Base-by-base conservation (phyloP, 2,888 invertebrate genomes). In the Elmis aenea region DNA sequence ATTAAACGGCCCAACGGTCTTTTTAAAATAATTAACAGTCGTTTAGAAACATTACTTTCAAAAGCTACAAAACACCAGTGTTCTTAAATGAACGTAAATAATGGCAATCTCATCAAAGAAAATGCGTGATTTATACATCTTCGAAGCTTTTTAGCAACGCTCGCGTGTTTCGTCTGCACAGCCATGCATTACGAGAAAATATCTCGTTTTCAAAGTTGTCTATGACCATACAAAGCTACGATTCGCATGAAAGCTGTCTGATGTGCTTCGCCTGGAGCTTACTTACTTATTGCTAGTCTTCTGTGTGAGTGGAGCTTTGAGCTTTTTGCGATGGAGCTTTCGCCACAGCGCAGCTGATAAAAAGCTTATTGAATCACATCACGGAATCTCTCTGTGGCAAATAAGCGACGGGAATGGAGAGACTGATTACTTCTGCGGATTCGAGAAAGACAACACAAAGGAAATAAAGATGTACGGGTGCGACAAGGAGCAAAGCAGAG, bases 281-380 rank as follows among this genome's bases (percentile, higher is more conserved):
- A 58, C 58, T 60, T 61, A 59, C 60, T 61, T 61, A 58, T 54
- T 59, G 57, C 56, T 55, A 45, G 51, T 49, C 48, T 47, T 46
- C 46, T 43, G 46, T 40, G 45, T 41, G 46, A 41, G 46, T 42
- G 39, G 45, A 48, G 48, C 50, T 48, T 45, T 41, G 48, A 48
- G 52, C 53, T 51, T 53, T 54, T 55, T 57, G 54, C 53, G 46
- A 45, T 42, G 47, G 30, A 39, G 38, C 44, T 46, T 43, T 46
- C 47, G 41, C 45, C 46, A 38, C 42, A 41, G 42, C 39, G 50
- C 54, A 52, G 52, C 51, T 51, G 55, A 57, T 57, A 58, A 57
- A 60, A 59, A 59, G 59, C 59, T 61, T 58, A 62, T 59, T 59
- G 61, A 61, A 61, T 62, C 61, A 61, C 58, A 59, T 60, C 59